Evolutionary conservation across 2,797 vertebrate species (phyloP).

Genomic region (Crocidura indochinensis): DNA sequence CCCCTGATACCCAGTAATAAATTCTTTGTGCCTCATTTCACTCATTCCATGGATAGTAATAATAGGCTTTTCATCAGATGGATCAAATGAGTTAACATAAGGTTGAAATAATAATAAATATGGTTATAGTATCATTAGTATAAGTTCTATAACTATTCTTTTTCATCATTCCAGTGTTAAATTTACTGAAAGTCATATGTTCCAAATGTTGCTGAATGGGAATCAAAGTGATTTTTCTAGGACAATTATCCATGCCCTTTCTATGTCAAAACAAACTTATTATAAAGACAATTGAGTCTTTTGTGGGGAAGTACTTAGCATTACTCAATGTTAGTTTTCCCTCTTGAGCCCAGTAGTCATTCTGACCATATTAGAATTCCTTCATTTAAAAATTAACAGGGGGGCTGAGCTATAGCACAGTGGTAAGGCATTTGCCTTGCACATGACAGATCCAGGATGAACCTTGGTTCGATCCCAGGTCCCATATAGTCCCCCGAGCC

Average conservation of each 20-base stretch:
- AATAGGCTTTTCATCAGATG: slow-evolving; percentile 4
- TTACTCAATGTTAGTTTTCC: neutral
- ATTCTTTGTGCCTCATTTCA: slow-evolving; percentile 23
- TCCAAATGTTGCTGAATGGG: slow-evolving; percentile 7
- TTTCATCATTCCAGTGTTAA: neutral
- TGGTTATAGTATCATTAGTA: neutral
- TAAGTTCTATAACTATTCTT: slow-evolving; percentile 17
- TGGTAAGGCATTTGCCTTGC: too few species aligned
- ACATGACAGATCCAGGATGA: too few species aligned
- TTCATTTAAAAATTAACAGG: slow-evolving; percentile 1
- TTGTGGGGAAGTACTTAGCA: neutral
- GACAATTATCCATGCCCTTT: neutral
- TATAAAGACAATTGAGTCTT: slow-evolving; percentile 14
- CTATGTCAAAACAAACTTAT: neutral
- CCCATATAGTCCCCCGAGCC: too few species aligned
- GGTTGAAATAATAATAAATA: too few species aligned
- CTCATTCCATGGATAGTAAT: neutral
- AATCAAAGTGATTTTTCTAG: neutral
- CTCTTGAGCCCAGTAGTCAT: neutral
- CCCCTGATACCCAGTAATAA: neutral
- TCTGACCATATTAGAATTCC: neutral
- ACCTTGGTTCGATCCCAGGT: too few species aligned
- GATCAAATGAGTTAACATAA: neutral
- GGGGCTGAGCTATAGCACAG: too few species aligned
- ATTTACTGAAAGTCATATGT: slow-evolving; percentile 21